These are phyloP conservation scores for Vanessa cardui DNA, from an alignment of 2,888 invertebrate species.

Conservation along the genomic window DNA sequence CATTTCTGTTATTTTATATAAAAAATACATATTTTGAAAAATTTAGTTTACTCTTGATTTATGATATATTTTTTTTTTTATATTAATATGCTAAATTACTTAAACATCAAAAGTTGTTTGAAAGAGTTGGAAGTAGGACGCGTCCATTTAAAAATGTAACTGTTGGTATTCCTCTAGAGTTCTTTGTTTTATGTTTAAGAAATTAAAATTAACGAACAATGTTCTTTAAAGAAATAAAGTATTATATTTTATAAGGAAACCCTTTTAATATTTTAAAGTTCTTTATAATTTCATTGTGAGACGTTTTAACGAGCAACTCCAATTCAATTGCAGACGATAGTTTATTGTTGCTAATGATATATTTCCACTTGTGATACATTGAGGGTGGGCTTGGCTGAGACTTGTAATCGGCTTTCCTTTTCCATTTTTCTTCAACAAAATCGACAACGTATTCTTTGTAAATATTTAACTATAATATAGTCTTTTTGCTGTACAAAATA, in stretches of 20 bases:
- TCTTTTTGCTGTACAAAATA: background rate
- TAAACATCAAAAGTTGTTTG: conserved; percentile 45
- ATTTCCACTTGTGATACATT: conserved; percentile 1
- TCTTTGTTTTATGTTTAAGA: conserved; percentile 27
- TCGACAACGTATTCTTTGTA: conserved; percentile 1
- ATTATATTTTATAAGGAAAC: background rate
- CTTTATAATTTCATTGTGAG: no score
- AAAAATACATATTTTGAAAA: no score
- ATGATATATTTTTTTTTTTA: conserved; percentile 32
- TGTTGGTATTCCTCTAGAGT: conserved; percentile 48
- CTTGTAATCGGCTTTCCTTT: conserved; percentile 28
- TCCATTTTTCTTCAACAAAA: conserved; percentile 13
- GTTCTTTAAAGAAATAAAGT: conserved; percentile 3
- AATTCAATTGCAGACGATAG: background rate
- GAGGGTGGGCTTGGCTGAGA: conserved; percentile 3
- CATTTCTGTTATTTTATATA: no score
- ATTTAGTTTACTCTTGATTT: background rate
- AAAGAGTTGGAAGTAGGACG: conserved; percentile 56
- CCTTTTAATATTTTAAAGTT: background rate
- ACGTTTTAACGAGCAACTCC: no score
- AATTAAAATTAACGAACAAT: conserved; percentile 24
- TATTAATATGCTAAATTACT: conserved; percentile 49
- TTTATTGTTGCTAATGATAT: conserved; percentile 7
- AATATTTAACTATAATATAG: background rate
- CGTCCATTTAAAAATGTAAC: conserved; percentile 58